Conservation (phyloP, 2,797 vertebrate species). For the Serranus cabrilla region DNA sequence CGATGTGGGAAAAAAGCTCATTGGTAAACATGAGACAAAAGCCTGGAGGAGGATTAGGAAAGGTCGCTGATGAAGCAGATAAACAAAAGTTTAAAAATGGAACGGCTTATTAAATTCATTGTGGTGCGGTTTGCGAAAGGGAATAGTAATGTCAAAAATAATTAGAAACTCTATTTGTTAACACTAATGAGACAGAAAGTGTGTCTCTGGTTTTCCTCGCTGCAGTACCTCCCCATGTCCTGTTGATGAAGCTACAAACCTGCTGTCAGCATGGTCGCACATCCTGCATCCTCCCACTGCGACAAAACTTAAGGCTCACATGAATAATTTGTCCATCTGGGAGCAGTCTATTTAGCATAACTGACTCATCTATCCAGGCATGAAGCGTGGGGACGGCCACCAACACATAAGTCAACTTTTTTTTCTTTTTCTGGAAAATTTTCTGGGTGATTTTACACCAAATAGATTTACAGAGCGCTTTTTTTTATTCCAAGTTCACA, state of each 20-base stretch:
- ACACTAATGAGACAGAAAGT: background rate
- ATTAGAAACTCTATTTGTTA: constrained; percentile 35
- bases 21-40: constrained; percentile 53
- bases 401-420: constrained; percentile 33
- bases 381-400: constrained; percentile 29
- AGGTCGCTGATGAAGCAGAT: constrained; percentile 35
- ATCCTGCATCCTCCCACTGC: constrained; percentile 65
- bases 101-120: constrained; percentile 10
- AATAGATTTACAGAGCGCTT: constrained; percentile 19
- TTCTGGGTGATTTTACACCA: constrained; percentile 29
- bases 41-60: constrained; percentile 30
- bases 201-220: background rate
- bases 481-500: constrained; percentile 16
- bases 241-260: constrained; percentile 55
- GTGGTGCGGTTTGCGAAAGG: background rate
- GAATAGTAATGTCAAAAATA: constrained; percentile 22
- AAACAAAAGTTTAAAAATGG: constrained; percentile 36
- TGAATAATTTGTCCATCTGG: constrained; percentile 77
- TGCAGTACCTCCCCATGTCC: constrained; percentile 4
- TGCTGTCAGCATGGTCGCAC: constrained; percentile 49
- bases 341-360: constrained; percentile 69
- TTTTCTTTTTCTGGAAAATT: constrained; percentile 8
- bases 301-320: constrained; percentile 54
- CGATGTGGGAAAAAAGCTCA: constrained; percentile 43
- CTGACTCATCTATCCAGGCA: constrained; percentile 64